phyloP scores from a whole-genome alignment of 1,140 invertebrate species.

The Scaptomyza graminum region DNA sequence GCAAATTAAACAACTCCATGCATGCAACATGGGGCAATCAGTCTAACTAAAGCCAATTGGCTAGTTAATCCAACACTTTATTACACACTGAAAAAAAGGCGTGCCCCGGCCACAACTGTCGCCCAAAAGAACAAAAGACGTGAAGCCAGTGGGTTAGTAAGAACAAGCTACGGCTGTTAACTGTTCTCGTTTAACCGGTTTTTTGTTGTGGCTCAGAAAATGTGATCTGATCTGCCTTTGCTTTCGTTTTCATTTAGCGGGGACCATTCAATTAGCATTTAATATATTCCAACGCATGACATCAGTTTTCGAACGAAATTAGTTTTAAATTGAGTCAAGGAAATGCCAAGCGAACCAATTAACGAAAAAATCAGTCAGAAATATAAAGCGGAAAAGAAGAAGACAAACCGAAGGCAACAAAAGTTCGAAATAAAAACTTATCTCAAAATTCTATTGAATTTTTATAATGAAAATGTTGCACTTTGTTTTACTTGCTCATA shows the following conservation, averaged over 20 bases:
- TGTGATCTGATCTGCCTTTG: constrained; percentile 5
- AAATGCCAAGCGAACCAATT: constrained; percentile 2
- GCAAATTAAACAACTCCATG: constrained; percentile 66
- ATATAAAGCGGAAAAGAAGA: too few species aligned
- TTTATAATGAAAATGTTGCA: background rate
- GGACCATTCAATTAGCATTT: constrained; percentile 43
- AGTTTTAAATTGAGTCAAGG: constrained; percentile 12
- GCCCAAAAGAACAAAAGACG: constrained; percentile 17
- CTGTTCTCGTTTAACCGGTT: constrained; percentile 63
- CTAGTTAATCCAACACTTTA: background rate
- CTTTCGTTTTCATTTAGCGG: constrained; percentile 60
- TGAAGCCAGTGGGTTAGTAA: constrained; percentile 63
- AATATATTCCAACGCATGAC: constrained; percentile 37
- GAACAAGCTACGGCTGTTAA: constrained; percentile 5
- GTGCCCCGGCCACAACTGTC: constrained; percentile 41
- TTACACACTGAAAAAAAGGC: constrained; percentile 35
- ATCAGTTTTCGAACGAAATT: constrained; percentile 29
- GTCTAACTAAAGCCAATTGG: constrained; percentile 50
- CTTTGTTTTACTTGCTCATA: background rate
- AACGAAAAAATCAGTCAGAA: background rate
- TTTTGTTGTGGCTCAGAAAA: constrained; percentile 19
- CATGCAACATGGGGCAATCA: constrained; percentile 66
- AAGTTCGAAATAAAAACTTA: too few species aligned
- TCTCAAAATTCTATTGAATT: too few species aligned
- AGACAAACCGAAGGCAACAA: too few species aligned